Evolutionary conservation across 1,140 invertebrate genomes (phyloP).

Genomic region (Mizuhopecten yessoensis): DNA sequence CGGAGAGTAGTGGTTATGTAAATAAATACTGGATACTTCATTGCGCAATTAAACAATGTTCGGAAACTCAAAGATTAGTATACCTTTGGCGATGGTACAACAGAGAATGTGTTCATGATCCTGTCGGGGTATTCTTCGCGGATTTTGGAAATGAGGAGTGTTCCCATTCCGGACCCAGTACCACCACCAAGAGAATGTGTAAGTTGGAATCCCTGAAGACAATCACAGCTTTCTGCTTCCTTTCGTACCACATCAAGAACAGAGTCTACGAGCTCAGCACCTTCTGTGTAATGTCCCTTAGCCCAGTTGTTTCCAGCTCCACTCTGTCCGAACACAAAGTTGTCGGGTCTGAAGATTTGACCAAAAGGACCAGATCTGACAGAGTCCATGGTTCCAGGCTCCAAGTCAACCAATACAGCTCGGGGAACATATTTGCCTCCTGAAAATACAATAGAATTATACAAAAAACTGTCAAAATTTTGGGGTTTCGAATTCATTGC

Average conservation of each 20-base stretch:
- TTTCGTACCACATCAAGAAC: conserved; percentile 90
- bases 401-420: conserved; percentile 91
- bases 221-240: conserved; percentile 92
- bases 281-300: conserved; percentile 94
- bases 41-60: too few species aligned
- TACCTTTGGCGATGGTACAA: conserved; percentile 94
- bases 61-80: too few species aligned
- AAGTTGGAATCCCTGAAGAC: conserved; percentile 85
- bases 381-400: conserved; percentile 80
- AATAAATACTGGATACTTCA: too few species aligned
- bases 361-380: conserved; percentile 79
- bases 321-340: conserved; percentile 82
- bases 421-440: conserved; percentile 94
- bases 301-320: conserved; percentile 94
- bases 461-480: not conserved
- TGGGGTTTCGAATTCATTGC: too few species aligned
- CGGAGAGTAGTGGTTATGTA: too few species aligned
- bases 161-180: conserved; percentile 85
- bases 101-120: conserved; percentile 95
- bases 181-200: conserved; percentile 89
- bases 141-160: conserved; percentile 86
- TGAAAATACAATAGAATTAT: not conserved
- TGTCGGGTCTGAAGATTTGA: conserved; percentile 79
- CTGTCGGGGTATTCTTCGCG: conserved; percentile 90
- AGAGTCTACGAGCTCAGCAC: conserved; percentile 89